These are phyloP conservation scores for Lepus oiostolus DNA, from an alignment of 2,797 vertebrate genomes.

Conservation along the genomic window DNA sequence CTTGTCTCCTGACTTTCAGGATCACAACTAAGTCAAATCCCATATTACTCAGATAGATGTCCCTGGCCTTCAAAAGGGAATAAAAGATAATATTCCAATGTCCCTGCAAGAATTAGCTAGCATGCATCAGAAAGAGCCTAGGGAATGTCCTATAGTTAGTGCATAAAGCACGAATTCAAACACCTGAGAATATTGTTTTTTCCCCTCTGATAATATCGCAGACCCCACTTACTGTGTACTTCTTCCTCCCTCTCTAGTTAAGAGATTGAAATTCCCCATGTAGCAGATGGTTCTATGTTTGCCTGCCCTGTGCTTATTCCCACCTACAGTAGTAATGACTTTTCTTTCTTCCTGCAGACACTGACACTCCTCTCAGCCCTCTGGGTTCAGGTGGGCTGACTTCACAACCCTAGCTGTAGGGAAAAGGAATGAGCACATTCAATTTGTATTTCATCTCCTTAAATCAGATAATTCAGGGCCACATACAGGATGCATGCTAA, in stretches of 20 bases:
- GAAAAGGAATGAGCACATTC: accelerated
- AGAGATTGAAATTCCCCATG: not conserved
- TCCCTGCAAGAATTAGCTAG: conserved; percentile 14
- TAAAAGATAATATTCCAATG: not conserved
- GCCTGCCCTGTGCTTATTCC: not conserved
- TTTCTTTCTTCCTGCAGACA: not conserved
- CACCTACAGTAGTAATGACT: not conserved
- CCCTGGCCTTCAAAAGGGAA: not conserved
- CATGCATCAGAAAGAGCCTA: not conserved
- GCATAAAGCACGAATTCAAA: not conserved
- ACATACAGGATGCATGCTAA: not conserved
- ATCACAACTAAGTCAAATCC: not conserved
- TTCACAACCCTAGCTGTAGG: not conserved
- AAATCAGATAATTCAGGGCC: not conserved
- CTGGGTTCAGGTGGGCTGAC: no score
- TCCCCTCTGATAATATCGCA: not conserved
- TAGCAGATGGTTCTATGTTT: no score
- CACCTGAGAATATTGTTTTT: not conserved
- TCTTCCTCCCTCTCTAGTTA: not conserved
- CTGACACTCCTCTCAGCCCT: not conserved
- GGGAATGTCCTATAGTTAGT: not conserved
- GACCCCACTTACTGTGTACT: no score
- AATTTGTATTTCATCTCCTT: not conserved
- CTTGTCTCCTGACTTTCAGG: not conserved
- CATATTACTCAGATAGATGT: not conserved